phyloP scores from a whole-genome alignment of 64 coral and sea anemone species.

The Anthopleura sola region DNA sequence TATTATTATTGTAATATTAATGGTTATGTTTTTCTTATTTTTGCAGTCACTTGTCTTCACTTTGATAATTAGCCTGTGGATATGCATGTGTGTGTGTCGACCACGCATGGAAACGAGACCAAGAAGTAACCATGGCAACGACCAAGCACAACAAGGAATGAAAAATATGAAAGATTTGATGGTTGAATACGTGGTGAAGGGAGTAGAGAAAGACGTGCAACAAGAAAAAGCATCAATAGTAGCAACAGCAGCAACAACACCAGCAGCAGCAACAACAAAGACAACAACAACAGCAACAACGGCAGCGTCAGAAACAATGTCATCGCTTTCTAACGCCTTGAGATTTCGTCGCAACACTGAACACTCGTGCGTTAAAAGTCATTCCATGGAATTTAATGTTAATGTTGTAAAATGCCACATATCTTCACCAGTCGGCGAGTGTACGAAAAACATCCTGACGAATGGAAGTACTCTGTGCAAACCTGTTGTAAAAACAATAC shows the following conservation, averaged over 20 bases:
- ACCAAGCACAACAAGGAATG: neutral
- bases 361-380: neutral
- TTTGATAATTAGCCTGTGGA: neutral
- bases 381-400: neutral
- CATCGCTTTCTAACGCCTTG: neutral
- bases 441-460: neutral
- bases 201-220: neutral
- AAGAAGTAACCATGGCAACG: neutral
- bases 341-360: neutral
- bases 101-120: neutral
- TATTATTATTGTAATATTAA: neutral
- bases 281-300: neutral
- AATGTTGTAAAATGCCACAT: neutral
- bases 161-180: neutral
- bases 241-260: neutral
- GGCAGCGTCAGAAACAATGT: neutral
- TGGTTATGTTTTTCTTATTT: neutral
- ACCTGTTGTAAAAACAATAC: neutral
- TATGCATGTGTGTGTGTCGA: neutral
- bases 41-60: neutral
- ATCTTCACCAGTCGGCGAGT: neutral
- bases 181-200: neutral
- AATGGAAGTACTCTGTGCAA: neutral
- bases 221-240: no score
- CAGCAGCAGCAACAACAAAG: neutral